Conservation (phyloP, 35 echinoderm and acorn worm genomes). For the Lytechinus pictus region DNA sequence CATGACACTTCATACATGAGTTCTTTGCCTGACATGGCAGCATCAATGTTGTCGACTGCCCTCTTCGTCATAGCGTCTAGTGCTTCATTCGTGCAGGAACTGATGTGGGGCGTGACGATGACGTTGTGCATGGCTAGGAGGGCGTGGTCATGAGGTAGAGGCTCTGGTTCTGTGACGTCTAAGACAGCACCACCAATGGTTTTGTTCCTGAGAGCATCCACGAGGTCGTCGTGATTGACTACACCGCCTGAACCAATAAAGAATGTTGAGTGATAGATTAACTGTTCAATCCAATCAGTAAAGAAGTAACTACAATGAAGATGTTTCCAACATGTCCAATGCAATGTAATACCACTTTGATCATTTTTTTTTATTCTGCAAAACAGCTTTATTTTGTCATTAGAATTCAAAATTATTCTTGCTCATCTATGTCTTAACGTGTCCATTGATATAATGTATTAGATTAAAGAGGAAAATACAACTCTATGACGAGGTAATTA, state of each 20-base stretch:
- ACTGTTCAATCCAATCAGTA: no score
- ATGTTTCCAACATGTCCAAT: no score
- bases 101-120: neutral
- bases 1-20: neutral
- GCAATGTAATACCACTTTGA: no score
- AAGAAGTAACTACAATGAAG: no score
- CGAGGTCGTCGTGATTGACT: constrained; percentile 53
- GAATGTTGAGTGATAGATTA: neutral
- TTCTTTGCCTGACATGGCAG: neutral
- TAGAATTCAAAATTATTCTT: no score
- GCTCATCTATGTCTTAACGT: no score
- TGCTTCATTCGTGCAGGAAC: neutral
- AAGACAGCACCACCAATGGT: constrained; percentile 57
- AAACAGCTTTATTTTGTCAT: no score
- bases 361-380: no score
- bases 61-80: neutral
- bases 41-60: neutral
- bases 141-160: constrained; percentile 43
- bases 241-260: constrained; percentile 5
- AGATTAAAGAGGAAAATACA: no score
- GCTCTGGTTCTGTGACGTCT: constrained; percentile 63
- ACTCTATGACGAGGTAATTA: no score
- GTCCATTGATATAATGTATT: no score
- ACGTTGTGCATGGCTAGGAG: neutral
- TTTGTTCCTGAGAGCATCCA: constrained; percentile 50